These are phyloP conservation scores for Pseudococcus longispinus DNA, from an alignment of 2,888 invertebrate species.

Conservation along the genomic window DNA sequence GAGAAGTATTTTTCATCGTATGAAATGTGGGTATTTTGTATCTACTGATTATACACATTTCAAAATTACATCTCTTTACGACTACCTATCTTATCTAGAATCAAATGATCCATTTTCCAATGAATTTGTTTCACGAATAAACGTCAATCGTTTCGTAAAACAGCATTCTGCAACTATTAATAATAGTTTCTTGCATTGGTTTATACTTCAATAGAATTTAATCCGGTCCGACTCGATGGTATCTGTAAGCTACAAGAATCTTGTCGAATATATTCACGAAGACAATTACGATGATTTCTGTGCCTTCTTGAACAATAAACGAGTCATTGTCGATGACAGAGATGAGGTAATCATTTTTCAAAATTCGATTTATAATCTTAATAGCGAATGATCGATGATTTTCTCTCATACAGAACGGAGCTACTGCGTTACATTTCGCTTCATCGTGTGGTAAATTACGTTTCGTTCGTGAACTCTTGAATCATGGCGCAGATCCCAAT, in stretches of 20 bases:
- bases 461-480: constrained; percentile 83
- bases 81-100: neutral
- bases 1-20: too few species aligned
- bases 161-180: neutral
- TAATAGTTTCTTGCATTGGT: neutral
- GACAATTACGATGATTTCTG: constrained; percentile 82
- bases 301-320: constrained; percentile 81
- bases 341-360: constrained; percentile 74
- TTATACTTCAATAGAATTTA: constrained; percentile 71
- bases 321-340: constrained; percentile 82
- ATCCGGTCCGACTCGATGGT: constrained; percentile 91
- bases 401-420: constrained; percentile 75
- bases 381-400: neutral
- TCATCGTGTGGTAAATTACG: constrained; percentile 82
- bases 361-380: constrained; percentile 26
- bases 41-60: neutral
- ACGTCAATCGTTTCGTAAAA: neutral
- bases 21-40: neutral
- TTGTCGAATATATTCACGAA: constrained; percentile 79
- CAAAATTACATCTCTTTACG: neutral
- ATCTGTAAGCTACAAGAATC: constrained; percentile 83
- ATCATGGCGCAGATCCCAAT: constrained; percentile 90
- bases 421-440: constrained; percentile 92
- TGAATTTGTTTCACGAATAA: constrained; percentile 9
- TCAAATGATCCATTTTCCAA: neutral